phyloP scores from a whole-genome alignment of 2,888 invertebrate genomes.

The Lutraria lutraria region DNA sequence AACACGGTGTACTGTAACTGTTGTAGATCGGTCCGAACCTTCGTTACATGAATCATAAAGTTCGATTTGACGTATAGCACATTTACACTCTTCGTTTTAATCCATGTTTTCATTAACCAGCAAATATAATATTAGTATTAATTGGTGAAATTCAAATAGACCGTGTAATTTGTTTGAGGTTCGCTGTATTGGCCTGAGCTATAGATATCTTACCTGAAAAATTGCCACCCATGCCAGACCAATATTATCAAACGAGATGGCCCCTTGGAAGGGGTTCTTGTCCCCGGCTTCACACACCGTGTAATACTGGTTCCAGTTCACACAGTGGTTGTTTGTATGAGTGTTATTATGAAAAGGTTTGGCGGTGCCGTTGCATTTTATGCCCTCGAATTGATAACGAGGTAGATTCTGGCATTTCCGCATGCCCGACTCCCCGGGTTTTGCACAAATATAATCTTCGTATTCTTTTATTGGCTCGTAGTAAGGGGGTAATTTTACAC shows the following conservation, averaged over 20 bases:
- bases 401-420: conserved; percentile 89
- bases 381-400: conserved; percentile 90
- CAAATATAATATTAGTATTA: too few relatives aligned
- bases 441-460: conserved; percentile 97
- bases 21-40: too few relatives aligned
- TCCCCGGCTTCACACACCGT: conserved; percentile 96
- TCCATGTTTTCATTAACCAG: too few relatives aligned
- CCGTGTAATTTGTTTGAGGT: too few relatives aligned
- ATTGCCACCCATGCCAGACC: conserved; percentile 99
- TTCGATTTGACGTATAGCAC: too few relatives aligned
- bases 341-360: conserved; percentile 88
- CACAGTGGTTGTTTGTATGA: conserved; percentile 90
- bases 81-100: too few relatives aligned
- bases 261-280: conserved; percentile 98
- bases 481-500: conserved; percentile 77
- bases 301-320: conserved; percentile 99
- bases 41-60: too few relatives aligned
- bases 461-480: conserved; percentile 75
- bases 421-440: conserved; percentile 97
- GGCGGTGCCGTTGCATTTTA: conserved; percentile 91
- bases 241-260: conserved; percentile 99
- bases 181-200: too few relatives aligned
- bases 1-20: too few relatives aligned
- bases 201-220: conserved; percentile 95
- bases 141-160: too few relatives aligned